These are phyloP conservation scores for Sminthurides aquaticus DNA, from an alignment of 2,888 invertebrate genomes.

Conservation along the genomic window DNA sequence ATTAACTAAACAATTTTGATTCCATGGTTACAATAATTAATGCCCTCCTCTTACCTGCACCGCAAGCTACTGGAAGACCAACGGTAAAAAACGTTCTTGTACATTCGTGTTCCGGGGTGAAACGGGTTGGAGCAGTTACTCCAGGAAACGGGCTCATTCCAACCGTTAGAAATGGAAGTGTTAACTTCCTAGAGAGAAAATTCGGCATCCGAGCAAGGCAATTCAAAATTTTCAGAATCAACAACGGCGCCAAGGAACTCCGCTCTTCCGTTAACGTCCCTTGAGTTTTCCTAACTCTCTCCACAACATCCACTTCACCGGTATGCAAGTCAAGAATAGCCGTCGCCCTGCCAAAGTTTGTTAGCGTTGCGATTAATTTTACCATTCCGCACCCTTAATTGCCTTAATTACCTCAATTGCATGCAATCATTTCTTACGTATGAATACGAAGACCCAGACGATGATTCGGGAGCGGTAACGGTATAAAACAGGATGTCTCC, in stretches of 20 bases:
- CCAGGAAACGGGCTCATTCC: not conserved
- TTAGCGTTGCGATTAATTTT: too few relatives aligned
- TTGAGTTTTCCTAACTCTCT: not conserved
- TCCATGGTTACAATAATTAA: too few relatives aligned
- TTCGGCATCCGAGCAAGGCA: not conserved
- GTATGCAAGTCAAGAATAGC: not conserved
- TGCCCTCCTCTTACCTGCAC: not conserved
- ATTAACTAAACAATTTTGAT: too few relatives aligned
- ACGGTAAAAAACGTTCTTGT: not conserved
- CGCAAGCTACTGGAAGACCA: not conserved
- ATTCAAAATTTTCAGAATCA: not conserved
- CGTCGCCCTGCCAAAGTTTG: not conserved
- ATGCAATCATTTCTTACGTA: not conserved
- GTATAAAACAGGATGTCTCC: constrained; percentile 33
- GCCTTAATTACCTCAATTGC: too few relatives aligned
- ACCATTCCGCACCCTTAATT: too few relatives aligned
- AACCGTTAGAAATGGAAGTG: not conserved
- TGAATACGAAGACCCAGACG: not conserved
- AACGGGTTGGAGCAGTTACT: not conserved
- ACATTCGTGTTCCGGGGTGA: not conserved
- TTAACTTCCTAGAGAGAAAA: not conserved
- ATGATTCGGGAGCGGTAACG: constrained; percentile 33
- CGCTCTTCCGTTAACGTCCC: not conserved
- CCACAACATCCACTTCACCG: not conserved
- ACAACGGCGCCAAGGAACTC: not conserved